Evolutionary conservation across 1,140 invertebrate genomes (phyloP).

Genomic region (Lordiphosa clarofinis): DNA sequence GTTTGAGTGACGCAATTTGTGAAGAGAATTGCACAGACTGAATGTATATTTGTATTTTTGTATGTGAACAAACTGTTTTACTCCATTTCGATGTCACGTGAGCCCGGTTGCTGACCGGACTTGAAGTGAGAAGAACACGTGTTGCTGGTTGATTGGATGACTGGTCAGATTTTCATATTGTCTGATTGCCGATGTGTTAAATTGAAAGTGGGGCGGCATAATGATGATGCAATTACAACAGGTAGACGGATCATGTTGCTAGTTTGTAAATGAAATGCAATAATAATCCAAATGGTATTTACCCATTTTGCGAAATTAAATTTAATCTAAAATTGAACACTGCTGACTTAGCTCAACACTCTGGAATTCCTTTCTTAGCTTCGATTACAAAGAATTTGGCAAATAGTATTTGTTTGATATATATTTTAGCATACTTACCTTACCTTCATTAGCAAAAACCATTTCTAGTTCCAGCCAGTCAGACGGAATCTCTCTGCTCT

Average conservation of each 20-base stretch:
- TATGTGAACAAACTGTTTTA: background rate
- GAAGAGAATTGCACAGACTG: conserved; percentile 38
- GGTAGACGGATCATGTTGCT: conserved; percentile 13
- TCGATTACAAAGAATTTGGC: too few relatives aligned
- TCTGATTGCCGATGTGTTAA: conserved; percentile 11
- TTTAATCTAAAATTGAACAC: too few relatives aligned
- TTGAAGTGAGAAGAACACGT: conserved; percentile 19
- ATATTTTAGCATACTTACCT: too few relatives aligned
- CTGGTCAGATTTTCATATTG: conserved; percentile 16
- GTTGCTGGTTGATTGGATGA: conserved; percentile 23
- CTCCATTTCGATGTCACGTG: conserved; percentile 21
- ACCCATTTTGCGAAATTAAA: too few relatives aligned
- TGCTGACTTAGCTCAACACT: too few relatives aligned
- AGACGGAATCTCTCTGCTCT: background rate
- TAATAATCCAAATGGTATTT: too few relatives aligned
- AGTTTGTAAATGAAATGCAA: conserved; percentile 6
- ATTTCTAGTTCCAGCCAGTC: too few relatives aligned
- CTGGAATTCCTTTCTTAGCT: too few relatives aligned
- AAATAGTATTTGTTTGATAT: too few relatives aligned
- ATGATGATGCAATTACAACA: conserved; percentile 24
- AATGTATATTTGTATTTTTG: background rate
- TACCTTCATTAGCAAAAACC: too few relatives aligned
- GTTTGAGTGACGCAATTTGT: conserved; percentile 61
- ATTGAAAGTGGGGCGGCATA: conserved; percentile 10
- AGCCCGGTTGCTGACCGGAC: conserved; percentile 23